These are phyloP conservation scores for Drosophila rellima DNA, from an alignment of 2,888 invertebrate species.

Conservation along the genomic window DNA sequence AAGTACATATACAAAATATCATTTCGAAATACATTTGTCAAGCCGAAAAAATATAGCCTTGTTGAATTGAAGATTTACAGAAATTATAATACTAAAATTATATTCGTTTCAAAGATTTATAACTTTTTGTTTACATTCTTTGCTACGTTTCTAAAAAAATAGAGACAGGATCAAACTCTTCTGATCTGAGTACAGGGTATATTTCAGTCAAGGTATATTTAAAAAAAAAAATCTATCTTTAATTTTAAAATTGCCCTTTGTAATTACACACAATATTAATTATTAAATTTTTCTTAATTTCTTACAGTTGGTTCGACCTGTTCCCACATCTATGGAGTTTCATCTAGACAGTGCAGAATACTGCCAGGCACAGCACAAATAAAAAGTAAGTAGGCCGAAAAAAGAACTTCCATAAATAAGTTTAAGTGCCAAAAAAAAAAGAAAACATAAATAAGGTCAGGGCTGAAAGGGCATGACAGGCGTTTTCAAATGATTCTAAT, in stretches of 20 bases:
- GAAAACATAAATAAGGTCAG: slow-evolving; percentile 1
- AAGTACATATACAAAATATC: not conserved
- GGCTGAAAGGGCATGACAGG: slow-evolving; percentile 7
- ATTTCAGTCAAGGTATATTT: too few species aligned
- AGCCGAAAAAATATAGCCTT: not conserved
- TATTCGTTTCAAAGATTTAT: not conserved
- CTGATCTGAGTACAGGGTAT: not conserved
- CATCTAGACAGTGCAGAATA: slow-evolving; percentile 99
- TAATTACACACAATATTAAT: not conserved
- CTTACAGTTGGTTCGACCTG: slow-evolving; percentile 94
- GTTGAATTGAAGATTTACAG: not conserved
- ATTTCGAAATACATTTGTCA: not conserved
- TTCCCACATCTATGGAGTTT: slow-evolving; percentile 99
- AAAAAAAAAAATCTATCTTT: not conserved
- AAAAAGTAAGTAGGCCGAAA: slow-evolving; percentile 86
- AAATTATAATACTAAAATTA: not conserved
- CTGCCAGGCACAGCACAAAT: slow-evolving; percentile 99
- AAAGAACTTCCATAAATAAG: slow-evolving; percentile 25
- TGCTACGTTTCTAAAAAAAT: not conserved
- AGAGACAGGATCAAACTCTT: not conserved
- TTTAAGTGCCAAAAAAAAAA: slow-evolving; percentile 19
- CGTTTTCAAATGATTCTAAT: slow-evolving; percentile 30
- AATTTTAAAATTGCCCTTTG: not conserved
- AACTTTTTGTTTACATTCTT: not conserved
- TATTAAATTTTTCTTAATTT: not conserved